Evolutionary conservation across 2,113 vertebrate genomes (phyloP), one percentile per base, ranked within the genome.

Genomic region (Anguilla japonica): DNA sequence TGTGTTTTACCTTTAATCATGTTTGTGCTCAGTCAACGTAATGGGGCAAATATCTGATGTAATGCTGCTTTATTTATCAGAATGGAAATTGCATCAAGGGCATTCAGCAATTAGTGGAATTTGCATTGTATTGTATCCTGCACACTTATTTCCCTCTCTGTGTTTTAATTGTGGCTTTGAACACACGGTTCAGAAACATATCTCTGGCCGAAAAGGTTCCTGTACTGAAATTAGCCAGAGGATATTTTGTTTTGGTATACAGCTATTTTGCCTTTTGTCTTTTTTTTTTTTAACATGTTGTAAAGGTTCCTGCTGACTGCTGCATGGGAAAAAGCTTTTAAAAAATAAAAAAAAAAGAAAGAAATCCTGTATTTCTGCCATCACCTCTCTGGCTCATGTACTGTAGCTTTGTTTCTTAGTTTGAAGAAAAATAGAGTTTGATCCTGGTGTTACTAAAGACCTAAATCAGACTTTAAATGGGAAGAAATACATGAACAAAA

Each of bases 71-170:
- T 85, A 84, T 87, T 82, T 87, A 85, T 87, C 56, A 41, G 67
- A 87, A 85, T 79, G 75, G 82, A 75, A 84, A 89, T 89, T 87
- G 82, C 87, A 87, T 84, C 83, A 87, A 81, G 82, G 83, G 86
- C 86, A 87, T 82, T 87, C 82, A 60, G 86, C 84, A 91, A 90
- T 92, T 90, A 89, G 88, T 43, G 83, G 86, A 87, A 87, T 88
- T 85, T 81, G 50, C 63, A 88, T 88, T 88, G 86, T 87, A n/a
- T 34, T 86, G 43, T 82, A 80, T 88, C 82, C 82, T 34, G 18
- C 56, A 16, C 43, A 20, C 53, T 85, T 18, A 41, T 79, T 79
- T 43, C 40, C n/a, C 56, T 71, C 34, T 78, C 85, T 53, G 43
- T 46, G 46, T 81, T 88, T 90, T 85, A 89, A 87, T 89, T 89